A percentile compares a stretch with the other conserved stretches of the same genome.
Evolutionary conservation across 2,797 vertebrate species (phyloP).

Genomic region (Pygocentrus nattereri): DNA sequence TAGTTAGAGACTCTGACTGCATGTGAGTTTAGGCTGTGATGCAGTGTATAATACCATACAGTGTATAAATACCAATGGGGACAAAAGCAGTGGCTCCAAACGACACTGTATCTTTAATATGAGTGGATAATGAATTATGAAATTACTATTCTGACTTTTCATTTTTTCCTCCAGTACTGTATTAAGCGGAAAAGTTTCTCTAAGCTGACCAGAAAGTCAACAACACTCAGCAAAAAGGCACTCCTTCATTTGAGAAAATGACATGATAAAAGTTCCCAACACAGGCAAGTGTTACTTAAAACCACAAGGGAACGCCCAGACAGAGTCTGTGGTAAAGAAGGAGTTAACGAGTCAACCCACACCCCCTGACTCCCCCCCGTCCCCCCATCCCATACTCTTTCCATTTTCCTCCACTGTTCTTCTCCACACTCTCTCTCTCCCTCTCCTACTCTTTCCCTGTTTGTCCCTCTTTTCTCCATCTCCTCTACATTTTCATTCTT

Average conservation of each 20-base stretch:
- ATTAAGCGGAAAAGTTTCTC: neutral
- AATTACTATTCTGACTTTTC: neutral
- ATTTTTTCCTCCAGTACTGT: neutral
- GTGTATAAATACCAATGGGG: neutral
- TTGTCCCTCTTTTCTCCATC: no score
- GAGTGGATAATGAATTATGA: neutral
- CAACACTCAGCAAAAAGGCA: neutral
- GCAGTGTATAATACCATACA: neutral
- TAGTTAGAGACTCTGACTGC: conserved; percentile 67
- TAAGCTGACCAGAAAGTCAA: neutral
- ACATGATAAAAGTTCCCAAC: conserved; percentile 19
- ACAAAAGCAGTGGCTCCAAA: no score
- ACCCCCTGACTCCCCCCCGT: neutral
- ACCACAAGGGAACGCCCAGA: conserved; percentile 22
- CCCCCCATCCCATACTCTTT: neutral
- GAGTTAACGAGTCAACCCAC: conserved; percentile 70
- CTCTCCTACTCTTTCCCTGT: no score
- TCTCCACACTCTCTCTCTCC: no score
- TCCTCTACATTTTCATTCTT: no score
- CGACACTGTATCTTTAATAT: no score
- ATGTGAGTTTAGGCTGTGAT: conserved; percentile 30
- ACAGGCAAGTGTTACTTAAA: conserved; percentile 33
- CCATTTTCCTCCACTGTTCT: neutral
- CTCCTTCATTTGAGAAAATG: conserved; percentile 30
- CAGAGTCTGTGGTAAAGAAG: conserved; percentile 67